Base-by-base conservation (phyloP, 2,888 invertebrate genomes). In the Hirtodrosophila alboralis region DNA sequence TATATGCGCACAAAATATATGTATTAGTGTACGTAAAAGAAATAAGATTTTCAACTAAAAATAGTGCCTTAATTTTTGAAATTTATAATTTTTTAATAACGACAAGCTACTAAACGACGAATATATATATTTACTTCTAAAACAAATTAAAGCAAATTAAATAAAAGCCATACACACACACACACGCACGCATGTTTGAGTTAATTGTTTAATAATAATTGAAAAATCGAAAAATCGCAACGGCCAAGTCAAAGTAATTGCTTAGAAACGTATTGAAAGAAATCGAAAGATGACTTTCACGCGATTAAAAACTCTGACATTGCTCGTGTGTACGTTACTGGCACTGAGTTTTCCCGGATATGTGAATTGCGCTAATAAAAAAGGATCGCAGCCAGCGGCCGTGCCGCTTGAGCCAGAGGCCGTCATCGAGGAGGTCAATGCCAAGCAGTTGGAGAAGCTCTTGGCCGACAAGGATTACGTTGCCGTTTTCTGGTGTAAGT, bases 401-500 rank as follows among this genome's bases (percentile, higher is more conserved):
- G 62, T 80, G 58, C 76, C 88, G 47, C 69, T 87, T 48, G 90
- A 90, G 52, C 90, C 90, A 86, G 95, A 95, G 90, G 93, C 96
- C 91, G 94, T 95, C 92, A 97, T 97, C 93, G 96, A 97, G 92
- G 96, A 97, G 92, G 96, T 97, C 92, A 96, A 95, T 91, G 94
- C 96, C 91, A 97, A 96, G 92, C 96, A 96, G 92, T 94, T 97
- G 92, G 97, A 96, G 91, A 94, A 95, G 91, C 93, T 96, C 88
- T 93, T 97, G 91, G 94, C 94, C 91, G 96, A 96, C 87, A 96
- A 96, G 94, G 96, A 96, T 92, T 96, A 95, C 93, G 96, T 97
- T 91, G 97, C 97, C 91, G 97, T 97, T 92, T 97, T 95, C 92
- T 97, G 97, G 96, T 97, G 97, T 97, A 95, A 97, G 97, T 96